A percentile compares a stretch with the other conserved stretches of the same genome.
phyloP scores from a whole-genome alignment of 2,888 invertebrate genomes.

The Dynastes grantii region DNA sequence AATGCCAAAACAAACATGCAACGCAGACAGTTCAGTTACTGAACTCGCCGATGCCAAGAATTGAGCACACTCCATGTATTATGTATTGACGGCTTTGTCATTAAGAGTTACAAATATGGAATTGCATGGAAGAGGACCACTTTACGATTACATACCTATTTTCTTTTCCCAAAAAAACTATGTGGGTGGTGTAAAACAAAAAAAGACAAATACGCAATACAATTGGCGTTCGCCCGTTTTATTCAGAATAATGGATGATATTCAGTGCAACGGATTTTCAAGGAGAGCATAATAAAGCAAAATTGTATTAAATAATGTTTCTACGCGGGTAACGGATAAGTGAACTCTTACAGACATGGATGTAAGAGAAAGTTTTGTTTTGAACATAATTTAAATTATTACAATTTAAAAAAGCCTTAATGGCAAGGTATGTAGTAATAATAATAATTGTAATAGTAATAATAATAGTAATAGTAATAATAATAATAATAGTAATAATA shows the following conservation, averaged over 20 bases:
- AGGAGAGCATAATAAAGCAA: neutral
- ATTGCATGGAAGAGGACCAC: constrained; percentile 39
- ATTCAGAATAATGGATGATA: neutral
- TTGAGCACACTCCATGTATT: constrained; percentile 61
- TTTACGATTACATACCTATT: neutral
- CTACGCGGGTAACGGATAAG: neutral
- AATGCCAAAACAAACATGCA: neutral
- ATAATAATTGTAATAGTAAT: too few species aligned
- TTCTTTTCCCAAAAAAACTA: too few species aligned
- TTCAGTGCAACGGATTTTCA: neutral
- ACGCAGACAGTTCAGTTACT: neutral
- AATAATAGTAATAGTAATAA: too few species aligned
- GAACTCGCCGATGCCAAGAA: constrained; percentile 1
- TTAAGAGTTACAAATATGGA: constrained; percentile 63
- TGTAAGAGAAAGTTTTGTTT: too few species aligned
- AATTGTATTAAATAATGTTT: neutral
- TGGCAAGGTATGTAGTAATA: too few species aligned
- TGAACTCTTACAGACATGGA: too few species aligned
- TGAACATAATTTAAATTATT: too few species aligned
- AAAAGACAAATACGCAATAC: neutral
- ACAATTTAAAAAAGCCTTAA: too few species aligned
- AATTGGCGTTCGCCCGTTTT: neutral
- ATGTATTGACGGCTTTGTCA: constrained; percentile 63
- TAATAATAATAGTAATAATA: too few species aligned
- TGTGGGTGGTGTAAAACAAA: neutral